These are phyloP conservation scores for Acropora yongei DNA, from an alignment of 64 coral and sea anemone genomes.

Conservation along the genomic window DNA sequence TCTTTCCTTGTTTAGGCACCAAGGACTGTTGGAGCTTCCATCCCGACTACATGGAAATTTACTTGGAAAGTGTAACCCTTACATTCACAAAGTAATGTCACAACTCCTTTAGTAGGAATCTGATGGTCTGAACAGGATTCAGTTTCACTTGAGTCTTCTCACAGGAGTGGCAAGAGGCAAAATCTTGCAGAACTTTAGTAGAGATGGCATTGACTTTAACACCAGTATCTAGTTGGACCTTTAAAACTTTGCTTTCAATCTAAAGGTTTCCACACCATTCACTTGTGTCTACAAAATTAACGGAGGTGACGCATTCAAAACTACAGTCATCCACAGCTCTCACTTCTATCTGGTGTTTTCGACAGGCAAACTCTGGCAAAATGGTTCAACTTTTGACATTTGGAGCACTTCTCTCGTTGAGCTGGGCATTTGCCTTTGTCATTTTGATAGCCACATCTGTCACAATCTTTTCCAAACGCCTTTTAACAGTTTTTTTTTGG, in stretches of 20 bases:
- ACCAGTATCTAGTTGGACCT: conserved; percentile 13
- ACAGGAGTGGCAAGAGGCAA: background rate
- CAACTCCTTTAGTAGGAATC: conserved; percentile 9
- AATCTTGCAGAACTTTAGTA: background rate
- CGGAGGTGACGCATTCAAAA: background rate
- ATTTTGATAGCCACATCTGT: conserved; percentile 4
- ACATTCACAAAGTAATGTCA: background rate
- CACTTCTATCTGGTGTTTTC: no score
- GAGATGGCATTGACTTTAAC: conserved; percentile 44
- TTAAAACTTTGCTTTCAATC: conserved; percentile 5
- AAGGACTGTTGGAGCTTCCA: conserved; percentile 17
- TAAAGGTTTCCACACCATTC: background rate
- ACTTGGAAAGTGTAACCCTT: background rate
- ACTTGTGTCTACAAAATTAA: background rate
- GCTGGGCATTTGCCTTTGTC: conserved; percentile 28
- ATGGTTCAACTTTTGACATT: background rate
- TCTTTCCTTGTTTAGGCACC: conserved; percentile 38
- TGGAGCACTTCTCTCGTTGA: conserved; percentile 6
- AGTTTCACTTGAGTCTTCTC: background rate
- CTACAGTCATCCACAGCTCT: no score
- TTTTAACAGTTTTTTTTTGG: no score
- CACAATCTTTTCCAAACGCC: background rate
- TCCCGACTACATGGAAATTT: background rate
- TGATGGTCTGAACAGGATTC: background rate
- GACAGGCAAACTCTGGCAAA: no score